Conservation (phyloP, 2,113 vertebrate genomes). For the Caranx ignobilis region DNA sequence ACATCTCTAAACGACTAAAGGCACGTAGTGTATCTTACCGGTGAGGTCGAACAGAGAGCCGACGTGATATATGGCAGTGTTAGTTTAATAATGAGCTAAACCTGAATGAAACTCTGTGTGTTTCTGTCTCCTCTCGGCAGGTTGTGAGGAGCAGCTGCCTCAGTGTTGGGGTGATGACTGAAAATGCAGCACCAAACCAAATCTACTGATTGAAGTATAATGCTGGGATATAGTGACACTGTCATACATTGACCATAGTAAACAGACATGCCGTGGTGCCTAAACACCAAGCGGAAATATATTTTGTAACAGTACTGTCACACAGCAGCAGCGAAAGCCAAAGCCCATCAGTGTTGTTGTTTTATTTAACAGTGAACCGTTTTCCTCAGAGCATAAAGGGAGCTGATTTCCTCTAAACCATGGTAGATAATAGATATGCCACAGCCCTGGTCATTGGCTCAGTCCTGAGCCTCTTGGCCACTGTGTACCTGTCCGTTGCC, state of each 20-base stretch:
- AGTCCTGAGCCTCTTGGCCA: constrained; percentile 94
- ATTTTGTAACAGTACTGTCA: not conserved
- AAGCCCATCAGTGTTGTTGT: not conserved
- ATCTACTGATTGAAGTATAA: not conserved
- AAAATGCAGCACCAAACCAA: not conserved
- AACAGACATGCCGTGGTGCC: constrained; percentile 38
- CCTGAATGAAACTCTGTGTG: not conserved
- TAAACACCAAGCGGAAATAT: constrained; percentile 16
- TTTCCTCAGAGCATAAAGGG: not conserved
- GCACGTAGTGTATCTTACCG: not conserved
- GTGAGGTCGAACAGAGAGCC: not conserved
- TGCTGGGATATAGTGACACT: not conserved
- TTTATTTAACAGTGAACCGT: not conserved
- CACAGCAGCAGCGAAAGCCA: not conserved
- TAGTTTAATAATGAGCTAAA: not conserved
- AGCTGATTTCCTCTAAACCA: constrained; percentile 48
- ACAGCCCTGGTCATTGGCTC: constrained; percentile 96
- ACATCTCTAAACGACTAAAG: no score
- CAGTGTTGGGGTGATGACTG: not conserved
- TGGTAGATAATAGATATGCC: constrained; percentile 97
- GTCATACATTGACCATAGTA: not conserved
- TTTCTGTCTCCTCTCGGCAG: not conserved
- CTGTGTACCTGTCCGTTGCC: constrained; percentile 94
- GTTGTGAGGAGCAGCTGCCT: not conserved
- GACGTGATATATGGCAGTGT: not conserved